Evolutionary conservation across 1,140 invertebrate genomes (phyloP), one percentile per base, ranked within the genome.

Genomic region (Drosophila sucinea): DNA sequence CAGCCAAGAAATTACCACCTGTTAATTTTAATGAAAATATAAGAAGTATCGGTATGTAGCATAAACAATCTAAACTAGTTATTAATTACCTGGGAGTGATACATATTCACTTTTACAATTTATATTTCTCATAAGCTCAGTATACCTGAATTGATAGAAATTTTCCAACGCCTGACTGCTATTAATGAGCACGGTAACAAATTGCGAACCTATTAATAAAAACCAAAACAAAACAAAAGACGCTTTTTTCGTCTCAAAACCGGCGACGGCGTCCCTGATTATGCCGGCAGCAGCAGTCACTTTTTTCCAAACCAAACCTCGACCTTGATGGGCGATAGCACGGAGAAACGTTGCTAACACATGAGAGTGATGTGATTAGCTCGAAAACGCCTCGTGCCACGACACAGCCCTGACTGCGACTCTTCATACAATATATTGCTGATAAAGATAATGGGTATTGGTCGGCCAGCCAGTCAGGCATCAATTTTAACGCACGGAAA

Each of bases 291-390:
- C 70, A 74, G 62, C 41, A 66, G 66, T 70, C 69, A 41, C 58
- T 63, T 41, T 57, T 44, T 65, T 25, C 55, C 38, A 57, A 57
- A 60, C 38, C 17, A 87, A 79, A 73, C 79, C 77, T 71, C 78
- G 79, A 79, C 84, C 83, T 79, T 82, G 79, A 70, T 78, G 33
- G 11, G 55, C 44, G 70, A 86, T 74, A 73, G 65, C 57, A 41
- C 58, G 23, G 47, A 55, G 56, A 17, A 75, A 30, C 67, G 60
- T 75, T 79, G 61, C 44, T 54, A 67, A 60, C 77, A 70, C 81
- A 84, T 84, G 81, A 72, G 70, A 69, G 56, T 55, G 41, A 57
- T 79, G 82, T 87, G 83, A 83, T 86, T 83, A 67, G 67, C 40
- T 57, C 32, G 35, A 44, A 56, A 65, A 54, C 38, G 47, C 79